A percentile compares a stretch with the other conserved stretches of the same genome.
These are phyloP conservation scores for Sminthurides bifidus DNA, from an alignment of 1,140 invertebrate genomes.

Conservation along the genomic window DNA sequence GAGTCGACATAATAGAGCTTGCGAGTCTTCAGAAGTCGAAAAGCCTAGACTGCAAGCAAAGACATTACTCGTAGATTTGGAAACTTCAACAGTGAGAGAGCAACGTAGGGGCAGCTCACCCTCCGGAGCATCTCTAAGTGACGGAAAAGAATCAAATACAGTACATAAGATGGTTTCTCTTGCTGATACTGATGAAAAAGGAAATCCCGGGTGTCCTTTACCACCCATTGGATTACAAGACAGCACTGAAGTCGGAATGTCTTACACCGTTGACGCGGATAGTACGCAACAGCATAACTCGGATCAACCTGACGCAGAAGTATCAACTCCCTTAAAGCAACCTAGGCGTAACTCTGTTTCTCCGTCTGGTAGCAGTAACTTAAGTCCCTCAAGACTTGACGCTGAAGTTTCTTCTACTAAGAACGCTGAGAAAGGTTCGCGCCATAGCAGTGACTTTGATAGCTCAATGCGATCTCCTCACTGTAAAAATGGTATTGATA, in stretches of 20 bases:
- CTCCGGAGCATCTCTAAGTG: slow-evolving; percentile 19
- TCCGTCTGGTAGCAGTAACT: slow-evolving; percentile 7
- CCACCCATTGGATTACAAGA: too few relatives aligned
- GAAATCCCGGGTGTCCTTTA: too few relatives aligned
- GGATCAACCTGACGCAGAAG: slow-evolving; percentile 9
- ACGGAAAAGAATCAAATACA: slow-evolving; percentile 14
- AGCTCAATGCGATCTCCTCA: slow-evolving; percentile 37
- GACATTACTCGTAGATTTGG: slow-evolving; percentile 25
- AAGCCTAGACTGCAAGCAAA: slow-evolving; percentile 21
- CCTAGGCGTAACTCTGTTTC: slow-evolving; percentile 2
- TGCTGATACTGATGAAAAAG: neutral
- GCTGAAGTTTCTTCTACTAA: slow-evolving; percentile 24
- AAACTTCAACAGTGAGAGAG: slow-evolving; percentile 24
- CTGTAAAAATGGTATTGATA: neutral
- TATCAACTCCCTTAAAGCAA: neutral
- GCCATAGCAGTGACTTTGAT: neutral
- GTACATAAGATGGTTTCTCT: neutral
- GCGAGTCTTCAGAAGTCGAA: neutral
- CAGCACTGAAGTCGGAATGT: neutral
- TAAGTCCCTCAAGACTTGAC: slow-evolving; percentile 17
- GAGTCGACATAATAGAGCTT: neutral
- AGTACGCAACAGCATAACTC: slow-evolving; percentile 22
- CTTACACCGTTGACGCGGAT: slow-evolving; percentile 18
- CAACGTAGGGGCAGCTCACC: slow-evolving; percentile 20
- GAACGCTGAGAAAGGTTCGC: slow-evolving; percentile 11